Conservation (phyloP, 2,113 vertebrate genomes). For the Galeopterus variegatus region DNA sequence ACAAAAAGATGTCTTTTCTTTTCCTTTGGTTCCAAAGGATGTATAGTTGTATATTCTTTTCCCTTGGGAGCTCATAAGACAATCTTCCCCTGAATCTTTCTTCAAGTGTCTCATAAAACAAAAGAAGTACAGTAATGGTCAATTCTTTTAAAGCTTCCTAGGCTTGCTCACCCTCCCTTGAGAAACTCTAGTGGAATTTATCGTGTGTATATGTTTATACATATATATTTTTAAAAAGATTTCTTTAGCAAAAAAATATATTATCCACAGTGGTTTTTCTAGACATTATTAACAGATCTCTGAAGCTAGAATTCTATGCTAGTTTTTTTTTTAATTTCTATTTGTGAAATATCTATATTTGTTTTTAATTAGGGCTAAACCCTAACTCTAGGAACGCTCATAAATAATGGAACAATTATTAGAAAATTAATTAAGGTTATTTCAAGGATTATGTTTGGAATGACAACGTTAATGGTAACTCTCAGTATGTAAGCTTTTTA, state of each 20-base stretch:
- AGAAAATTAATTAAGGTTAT: slow-evolving; percentile 50
- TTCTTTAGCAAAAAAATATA: not conserved
- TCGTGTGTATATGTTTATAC: not conserved
- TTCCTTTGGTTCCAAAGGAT: slow-evolving; percentile 55
- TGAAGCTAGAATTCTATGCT: not conserved
- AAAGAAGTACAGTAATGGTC: slow-evolving; percentile 29
- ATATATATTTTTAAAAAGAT: not conserved
- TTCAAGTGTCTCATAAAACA: slow-evolving; percentile 62
- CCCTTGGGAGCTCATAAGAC: not conserved
- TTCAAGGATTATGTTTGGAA: slow-evolving; percentile 49
- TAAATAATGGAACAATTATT: slow-evolving; percentile 31
- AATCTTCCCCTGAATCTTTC: slow-evolving; percentile 14
- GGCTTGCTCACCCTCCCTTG: not conserved
- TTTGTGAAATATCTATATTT: slow-evolving; percentile 37
- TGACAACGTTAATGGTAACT: not conserved
- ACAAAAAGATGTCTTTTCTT: slow-evolving; percentile 56
- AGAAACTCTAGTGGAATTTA: not conserved
- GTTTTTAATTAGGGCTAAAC: not conserved
- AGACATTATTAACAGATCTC: not conserved
- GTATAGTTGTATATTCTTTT: slow-evolving; percentile 42
- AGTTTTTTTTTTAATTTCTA: not conserved
- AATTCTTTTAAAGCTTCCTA: slow-evolving; percentile 41
- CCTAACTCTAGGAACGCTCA: not conserved
- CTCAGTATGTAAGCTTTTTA: not conserved
- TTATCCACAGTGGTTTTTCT: not conserved